Evolutionary conservation across 2,888 invertebrate species (phyloP).

Genomic region (Macrophya alboannulata): DNA sequence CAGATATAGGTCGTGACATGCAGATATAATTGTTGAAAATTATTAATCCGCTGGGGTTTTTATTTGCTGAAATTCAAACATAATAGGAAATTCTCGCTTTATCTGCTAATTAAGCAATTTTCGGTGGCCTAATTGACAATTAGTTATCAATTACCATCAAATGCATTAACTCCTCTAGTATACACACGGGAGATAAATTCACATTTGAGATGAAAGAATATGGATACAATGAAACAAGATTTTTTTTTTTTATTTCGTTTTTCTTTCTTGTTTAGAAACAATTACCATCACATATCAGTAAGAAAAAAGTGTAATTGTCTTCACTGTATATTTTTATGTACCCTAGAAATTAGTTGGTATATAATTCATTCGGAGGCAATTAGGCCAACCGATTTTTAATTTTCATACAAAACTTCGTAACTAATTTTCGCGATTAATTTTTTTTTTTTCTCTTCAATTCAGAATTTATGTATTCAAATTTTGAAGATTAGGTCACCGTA

Average conservation of each 20-base stretch:
- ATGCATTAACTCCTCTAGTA: not conserved
- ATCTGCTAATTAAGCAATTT: not conserved
- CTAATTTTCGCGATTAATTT: not conserved
- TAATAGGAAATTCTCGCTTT: too few relatives aligned
- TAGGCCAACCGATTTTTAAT: too few relatives aligned
- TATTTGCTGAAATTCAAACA: not conserved
- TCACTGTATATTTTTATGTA: not conserved
- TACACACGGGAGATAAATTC: not conserved
- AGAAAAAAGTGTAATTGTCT: not conserved
- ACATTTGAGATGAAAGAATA: not conserved
- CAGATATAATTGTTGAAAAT: not conserved
- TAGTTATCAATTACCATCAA: not conserved
- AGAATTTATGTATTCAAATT: not conserved
- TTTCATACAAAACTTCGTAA: too few relatives aligned
- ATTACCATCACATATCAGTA: not conserved
- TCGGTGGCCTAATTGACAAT: slow-evolving; percentile 13
- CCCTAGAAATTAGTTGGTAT: not conserved
- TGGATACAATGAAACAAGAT: not conserved
- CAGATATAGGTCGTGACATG: not conserved
- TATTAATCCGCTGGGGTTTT: slow-evolving; percentile 7
- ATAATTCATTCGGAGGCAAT: not conserved
- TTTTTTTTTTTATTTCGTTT: not conserved
- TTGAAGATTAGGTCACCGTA: not conserved
- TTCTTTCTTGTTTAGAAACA: not conserved
- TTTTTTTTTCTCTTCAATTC: not conserved